phyloP scores from a whole-genome alignment of 1,140 invertebrate genomes.

The Nomia melanderi region DNA sequence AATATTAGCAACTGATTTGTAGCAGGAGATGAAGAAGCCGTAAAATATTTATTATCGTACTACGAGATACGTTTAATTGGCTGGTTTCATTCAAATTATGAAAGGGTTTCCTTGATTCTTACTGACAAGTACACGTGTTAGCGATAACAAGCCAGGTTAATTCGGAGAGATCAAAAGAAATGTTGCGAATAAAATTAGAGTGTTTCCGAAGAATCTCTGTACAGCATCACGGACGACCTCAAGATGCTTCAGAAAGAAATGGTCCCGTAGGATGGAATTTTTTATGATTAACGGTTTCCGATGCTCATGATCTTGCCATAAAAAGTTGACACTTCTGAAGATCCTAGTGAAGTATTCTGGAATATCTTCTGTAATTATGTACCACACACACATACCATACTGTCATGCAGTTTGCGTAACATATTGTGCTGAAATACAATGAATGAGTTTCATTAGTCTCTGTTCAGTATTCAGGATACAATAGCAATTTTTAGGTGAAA shows the following conservation, averaged over 20 bases:
- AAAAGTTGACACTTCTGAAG: neutral
- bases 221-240: neutral
- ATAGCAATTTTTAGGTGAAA: neutral
- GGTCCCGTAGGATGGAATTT: neutral
- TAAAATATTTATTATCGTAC: neutral
- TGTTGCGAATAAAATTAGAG: neutral
- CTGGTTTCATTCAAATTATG: neutral
- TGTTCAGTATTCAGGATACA: neutral
- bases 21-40: neutral
- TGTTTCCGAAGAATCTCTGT: neutral
- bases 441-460: neutral
- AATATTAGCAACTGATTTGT: neutral
- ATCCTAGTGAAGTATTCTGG: neutral
- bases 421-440: neutral
- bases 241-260: neutral
- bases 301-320: neutral
- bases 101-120: neutral
- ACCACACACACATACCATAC: neutral
- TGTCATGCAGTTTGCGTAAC: neutral
- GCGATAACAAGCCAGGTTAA: neutral
- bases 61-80: neutral
- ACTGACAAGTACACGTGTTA: neutral
- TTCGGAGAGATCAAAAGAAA: conserved; percentile 10
- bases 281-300: neutral
- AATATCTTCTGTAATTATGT: neutral